Evolutionary conservation across 2,113 vertebrate genomes (phyloP).

Genomic region (Progne subis): DNA sequence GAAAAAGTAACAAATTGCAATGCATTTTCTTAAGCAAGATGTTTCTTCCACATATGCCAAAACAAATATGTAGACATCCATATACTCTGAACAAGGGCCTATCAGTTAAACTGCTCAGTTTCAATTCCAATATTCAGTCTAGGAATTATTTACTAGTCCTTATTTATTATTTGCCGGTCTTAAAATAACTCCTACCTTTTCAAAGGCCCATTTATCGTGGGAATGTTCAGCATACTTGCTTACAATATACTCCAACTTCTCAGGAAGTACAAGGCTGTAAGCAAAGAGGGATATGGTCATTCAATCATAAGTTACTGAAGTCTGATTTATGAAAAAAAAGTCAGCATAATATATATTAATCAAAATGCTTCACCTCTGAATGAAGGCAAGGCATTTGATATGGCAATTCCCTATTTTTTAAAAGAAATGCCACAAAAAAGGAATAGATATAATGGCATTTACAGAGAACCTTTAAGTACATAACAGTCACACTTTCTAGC

Average conservation of each 20-base stretch:
- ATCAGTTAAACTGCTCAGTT: not conserved
- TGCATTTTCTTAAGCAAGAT: slow-evolving; percentile 1
- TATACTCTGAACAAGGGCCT: not conserved
- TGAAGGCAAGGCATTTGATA: not conserved
- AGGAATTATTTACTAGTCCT: not conserved
- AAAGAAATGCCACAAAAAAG: not conserved
- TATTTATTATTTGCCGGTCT: not conserved
- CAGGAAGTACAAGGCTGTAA: slow-evolving; percentile 89
- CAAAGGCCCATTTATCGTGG: slow-evolving; percentile 96
- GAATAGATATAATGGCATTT: not conserved
- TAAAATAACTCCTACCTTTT: slow-evolving; percentile 85
- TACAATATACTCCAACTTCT: slow-evolving; percentile 92
- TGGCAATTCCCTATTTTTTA: not conserved
- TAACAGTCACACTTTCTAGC: not conserved
- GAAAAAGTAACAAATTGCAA: not conserved
- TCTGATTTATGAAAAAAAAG: not conserved
- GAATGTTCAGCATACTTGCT: slow-evolving; percentile 94
- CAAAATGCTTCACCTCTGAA: not conserved
- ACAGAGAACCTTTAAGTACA: not conserved
- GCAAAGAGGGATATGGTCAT: not conserved
- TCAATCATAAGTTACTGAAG: not conserved
- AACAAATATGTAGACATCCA: not conserved
- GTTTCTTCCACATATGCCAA: not conserved
- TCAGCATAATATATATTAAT: not conserved
- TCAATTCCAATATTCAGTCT: not conserved